These are phyloP conservation scores for Subacronicta megacephala DNA, from an alignment of 2,888 invertebrate species.

Conservation along the genomic window DNA sequence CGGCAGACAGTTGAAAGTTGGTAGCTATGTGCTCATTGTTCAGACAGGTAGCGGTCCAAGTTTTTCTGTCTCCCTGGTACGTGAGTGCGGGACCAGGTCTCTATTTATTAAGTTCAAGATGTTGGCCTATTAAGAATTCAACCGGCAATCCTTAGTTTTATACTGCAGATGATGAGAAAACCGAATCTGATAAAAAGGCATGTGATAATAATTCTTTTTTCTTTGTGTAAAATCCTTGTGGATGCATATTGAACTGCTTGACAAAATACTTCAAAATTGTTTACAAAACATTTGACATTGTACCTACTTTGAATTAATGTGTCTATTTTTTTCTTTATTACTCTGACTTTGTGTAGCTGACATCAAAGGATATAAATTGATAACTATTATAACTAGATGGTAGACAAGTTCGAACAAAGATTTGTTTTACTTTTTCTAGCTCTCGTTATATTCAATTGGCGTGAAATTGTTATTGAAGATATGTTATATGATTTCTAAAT, in stretches of 20 bases:
- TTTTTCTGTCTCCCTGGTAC: constrained; percentile 68
- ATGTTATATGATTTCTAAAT: not conserved
- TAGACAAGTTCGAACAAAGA: too few species aligned
- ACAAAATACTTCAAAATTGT: too few species aligned
- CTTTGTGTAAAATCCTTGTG: too few species aligned
- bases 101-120: constrained; percentile 61
- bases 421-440: constrained; percentile 10
- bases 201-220: too few species aligned
- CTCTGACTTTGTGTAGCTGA: constrained; percentile 36
- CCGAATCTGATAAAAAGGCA: not conserved
- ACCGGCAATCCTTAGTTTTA: constrained; percentile 35
- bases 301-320: constrained; percentile 31
- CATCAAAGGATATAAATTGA: constrained; percentile 40
- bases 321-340: constrained; percentile 14
- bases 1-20: constrained; percentile 67
- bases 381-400: constrained; percentile 1
- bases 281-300: too few species aligned
- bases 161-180: constrained; percentile 16
- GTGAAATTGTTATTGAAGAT: constrained; percentile 29
- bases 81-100: constrained; percentile 56
- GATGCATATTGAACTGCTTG: too few species aligned
- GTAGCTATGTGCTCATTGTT: constrained; percentile 73
- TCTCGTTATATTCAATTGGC: constrained; percentile 33
- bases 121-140: constrained; percentile 48
- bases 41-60: constrained; percentile 73